Evolutionary conservation across 2,888 invertebrate species (phyloP), one percentile per base, ranked within the genome.

Genomic region (Biston betularia): DNA sequence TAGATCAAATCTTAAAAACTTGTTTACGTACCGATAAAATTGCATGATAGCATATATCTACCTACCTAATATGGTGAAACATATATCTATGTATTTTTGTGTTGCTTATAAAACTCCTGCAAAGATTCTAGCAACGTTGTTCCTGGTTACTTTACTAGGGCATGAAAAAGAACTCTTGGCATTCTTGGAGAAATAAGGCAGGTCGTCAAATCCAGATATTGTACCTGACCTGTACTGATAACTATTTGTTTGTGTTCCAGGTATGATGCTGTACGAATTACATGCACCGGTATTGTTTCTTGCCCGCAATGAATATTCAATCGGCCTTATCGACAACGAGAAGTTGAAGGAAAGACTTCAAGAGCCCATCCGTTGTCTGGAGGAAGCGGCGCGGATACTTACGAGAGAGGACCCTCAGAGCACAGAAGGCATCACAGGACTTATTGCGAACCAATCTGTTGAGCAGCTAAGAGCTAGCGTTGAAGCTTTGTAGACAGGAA

Each of bases 251-350:
- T 65, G 49, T 33, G 10, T 75, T 75, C 0, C 83, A 95, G 97
- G 97, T 11, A 95, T 97, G 92, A 95, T 96, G 77, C 84, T 97
- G 34, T 98, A 97, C 81, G 98, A 98, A 84, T 87, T 97, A 12
- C 97, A 98, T 80, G 96, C 96, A 0, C 97, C 97, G 0, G 80
- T 97, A 9, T 95, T 97, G 84, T 94, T 96, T 74, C 79, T 97
- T 70, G 96, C 97, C 0, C 95, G 95, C 74, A 96, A 94, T 73
- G 95, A 95, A 67, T 96, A 95, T 79, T 94, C 94, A 53, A 92
- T 94, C 0, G 95, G 95, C 0, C 85, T 94, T 0, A 95, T 96
- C 14, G 93, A 94, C 38, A 94, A 94, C 48, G 94, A 95, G 0
- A 94, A 94, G 65, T 85, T 97, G 6, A 96, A 95, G 71, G 93